A percentile compares a stretch with the other conserved stretches of the same genome.
Conservation (phyloP, 2,113 vertebrate genomes). For the Andinoacara biseriatus region DNA sequence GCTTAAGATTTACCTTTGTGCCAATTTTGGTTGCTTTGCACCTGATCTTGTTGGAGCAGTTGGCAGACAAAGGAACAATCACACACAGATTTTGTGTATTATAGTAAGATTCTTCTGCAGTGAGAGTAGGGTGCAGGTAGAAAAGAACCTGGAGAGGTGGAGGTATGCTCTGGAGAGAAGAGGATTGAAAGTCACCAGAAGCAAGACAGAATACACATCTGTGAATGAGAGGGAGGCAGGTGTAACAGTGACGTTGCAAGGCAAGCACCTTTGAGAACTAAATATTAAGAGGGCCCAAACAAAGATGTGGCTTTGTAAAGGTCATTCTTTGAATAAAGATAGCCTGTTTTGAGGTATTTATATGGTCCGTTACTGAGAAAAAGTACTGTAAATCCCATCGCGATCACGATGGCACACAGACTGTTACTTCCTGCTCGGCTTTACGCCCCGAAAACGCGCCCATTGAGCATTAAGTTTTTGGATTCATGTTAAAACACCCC, state of each 20-base stretch:
- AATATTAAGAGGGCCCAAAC: not conserved
- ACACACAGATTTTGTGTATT: no score
- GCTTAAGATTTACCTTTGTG: not conserved
- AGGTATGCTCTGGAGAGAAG: not conserved
- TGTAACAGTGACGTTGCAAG: not conserved
- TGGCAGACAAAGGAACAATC: no score
- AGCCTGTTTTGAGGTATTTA: no score
- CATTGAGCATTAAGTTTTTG: no score
- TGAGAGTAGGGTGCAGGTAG: not conserved
- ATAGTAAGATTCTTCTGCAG: not conserved
- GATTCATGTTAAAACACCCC: no score
- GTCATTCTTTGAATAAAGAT: no score
- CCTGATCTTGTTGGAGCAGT: not conserved
- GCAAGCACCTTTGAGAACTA: not conserved
- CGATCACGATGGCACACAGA: no score
- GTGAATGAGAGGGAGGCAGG: accelerated
- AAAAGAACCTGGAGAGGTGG: not conserved
- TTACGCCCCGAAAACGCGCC: no score
- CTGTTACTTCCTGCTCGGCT: no score
- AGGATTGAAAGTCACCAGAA: not conserved
- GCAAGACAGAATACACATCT: not conserved
- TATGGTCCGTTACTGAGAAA: no score
- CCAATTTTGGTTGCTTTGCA: not conserved
- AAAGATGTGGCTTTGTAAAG: accelerated
- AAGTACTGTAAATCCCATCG: no score